Conservation (phyloP, 2,888 invertebrate species). For the Sinhomidia bicolor region DNA sequence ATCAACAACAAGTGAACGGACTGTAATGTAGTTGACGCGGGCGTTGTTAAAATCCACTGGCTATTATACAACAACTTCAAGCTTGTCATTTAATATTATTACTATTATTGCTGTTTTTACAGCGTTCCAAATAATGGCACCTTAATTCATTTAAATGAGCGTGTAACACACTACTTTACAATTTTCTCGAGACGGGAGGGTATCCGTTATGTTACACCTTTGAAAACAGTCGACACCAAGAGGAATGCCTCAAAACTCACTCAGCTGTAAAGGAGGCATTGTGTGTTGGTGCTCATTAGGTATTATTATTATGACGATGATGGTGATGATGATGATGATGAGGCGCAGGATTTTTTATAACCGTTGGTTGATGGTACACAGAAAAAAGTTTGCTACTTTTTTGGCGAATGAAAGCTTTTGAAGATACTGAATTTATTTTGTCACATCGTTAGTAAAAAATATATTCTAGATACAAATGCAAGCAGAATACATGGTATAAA, state of each 20-base stretch:
- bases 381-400: too few species aligned
- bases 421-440: too few species aligned
- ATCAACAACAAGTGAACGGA: neutral
- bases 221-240: neutral
- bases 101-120: neutral
- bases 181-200: neutral
- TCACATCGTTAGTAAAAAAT: too few species aligned
- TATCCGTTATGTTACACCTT: neutral
- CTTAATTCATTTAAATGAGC: neutral
- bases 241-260: neutral
- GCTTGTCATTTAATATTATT: conserved; percentile 7
- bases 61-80: neutral
- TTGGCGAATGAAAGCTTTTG: too few species aligned
- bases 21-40: neutral
- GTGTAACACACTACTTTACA: neutral
- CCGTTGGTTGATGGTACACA: too few species aligned
- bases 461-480: too few species aligned
- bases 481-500: too few species aligned
- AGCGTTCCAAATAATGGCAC: neutral
- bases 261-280: too few species aligned
- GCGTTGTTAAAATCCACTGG: neutral
- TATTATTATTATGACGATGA: too few species aligned
- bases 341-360: too few species aligned
- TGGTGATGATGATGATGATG: too few species aligned
- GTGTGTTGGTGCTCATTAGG: too few species aligned